Evolutionary conservation across 2,888 invertebrate genomes (phyloP), one percentile per base, ranked within the genome.

Genomic region (Caenorhabditis wallacei): DNA sequence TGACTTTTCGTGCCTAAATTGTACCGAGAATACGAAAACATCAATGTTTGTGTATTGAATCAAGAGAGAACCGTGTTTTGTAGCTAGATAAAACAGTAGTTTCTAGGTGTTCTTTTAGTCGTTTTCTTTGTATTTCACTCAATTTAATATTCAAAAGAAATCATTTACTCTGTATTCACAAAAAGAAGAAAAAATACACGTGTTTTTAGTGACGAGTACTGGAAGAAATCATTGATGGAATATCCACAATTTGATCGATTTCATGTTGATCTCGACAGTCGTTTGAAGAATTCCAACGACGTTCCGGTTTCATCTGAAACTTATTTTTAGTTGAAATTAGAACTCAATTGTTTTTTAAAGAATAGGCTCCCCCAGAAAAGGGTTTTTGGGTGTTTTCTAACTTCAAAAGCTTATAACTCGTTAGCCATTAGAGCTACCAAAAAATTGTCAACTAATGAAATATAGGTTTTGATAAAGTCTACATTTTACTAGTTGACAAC

Each of bases 281-380:
- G 64, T 75, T 75, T 13, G 81, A 75, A 0, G 74, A 64, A 37
- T 75, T 81, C 81, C 81, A 81, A 4, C 81, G 81, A 20, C 81
- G 74, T 70, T 81, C 70, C 2, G 63, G 80, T 48, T 74, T 72
- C 59, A 69, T 68, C 80, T 80, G 68, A 40, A 40, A 13, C 40
- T 40, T 40, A 40, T 16, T 10, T 13, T 13, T 10, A 40, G 13
- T 40, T 5, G 16, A 2, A 40, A 57, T 37, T 3, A 59, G 18
- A 22, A 35, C 53, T n/a, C n/a, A n/a, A n/a, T n/a, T n/a, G n/a
- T n/a, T n/a, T n/a, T n/a, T n/a, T n/a, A n/a, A n/a, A n/a, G n/a
- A n/a, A n/a, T n/a, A n/a, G n/a, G n/a, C n/a, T n/a, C n/a, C n/a
- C n/a, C n/a, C n/a, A n/a, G n/a, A n/a, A n/a, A n/a, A n/a, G n/a